Evolutionary conservation across 2,888 invertebrate genomes (phyloP).

Genomic region (Silvanus unidentatus): DNA sequence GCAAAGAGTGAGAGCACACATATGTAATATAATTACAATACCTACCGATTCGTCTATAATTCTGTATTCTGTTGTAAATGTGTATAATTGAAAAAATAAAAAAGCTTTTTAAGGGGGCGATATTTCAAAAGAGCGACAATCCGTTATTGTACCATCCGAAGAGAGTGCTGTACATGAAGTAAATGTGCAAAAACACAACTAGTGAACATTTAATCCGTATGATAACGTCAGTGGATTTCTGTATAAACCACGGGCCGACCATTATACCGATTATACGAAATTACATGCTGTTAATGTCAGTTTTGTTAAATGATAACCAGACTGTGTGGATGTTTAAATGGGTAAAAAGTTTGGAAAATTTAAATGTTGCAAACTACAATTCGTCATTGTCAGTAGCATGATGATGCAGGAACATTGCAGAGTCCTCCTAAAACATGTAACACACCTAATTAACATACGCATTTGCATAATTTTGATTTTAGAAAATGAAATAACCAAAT

Average conservation of each 20-base stretch:
- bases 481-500: constrained; percentile 1
- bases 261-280: constrained; percentile 4
- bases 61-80: too few relatives aligned
- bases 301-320: constrained; percentile 27
- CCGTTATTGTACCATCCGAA: too few relatives aligned
- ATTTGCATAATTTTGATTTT: constrained; percentile 34
- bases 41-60: too few relatives aligned
- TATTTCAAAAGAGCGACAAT: too few relatives aligned
- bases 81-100: too few relatives aligned
- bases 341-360: constrained; percentile 34
- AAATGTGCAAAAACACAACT: not conserved
- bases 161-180: too few relatives aligned
- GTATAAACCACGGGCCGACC: not conserved
- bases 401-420: constrained; percentile 24
- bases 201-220: not conserved
- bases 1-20: too few relatives aligned
- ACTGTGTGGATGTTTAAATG: constrained; percentile 23
- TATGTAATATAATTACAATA: too few relatives aligned
- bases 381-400: constrained; percentile 33
- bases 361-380: constrained; percentile 31
- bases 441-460: constrained; percentile 37
- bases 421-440: constrained; percentile 37
- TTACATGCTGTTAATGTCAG: constrained; percentile 33
- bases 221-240: not conserved
- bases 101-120: too few relatives aligned